These are phyloP conservation scores for Tachycineta bicolor DNA, from an alignment of 2,113 vertebrate genomes.

Conservation along the genomic window DNA sequence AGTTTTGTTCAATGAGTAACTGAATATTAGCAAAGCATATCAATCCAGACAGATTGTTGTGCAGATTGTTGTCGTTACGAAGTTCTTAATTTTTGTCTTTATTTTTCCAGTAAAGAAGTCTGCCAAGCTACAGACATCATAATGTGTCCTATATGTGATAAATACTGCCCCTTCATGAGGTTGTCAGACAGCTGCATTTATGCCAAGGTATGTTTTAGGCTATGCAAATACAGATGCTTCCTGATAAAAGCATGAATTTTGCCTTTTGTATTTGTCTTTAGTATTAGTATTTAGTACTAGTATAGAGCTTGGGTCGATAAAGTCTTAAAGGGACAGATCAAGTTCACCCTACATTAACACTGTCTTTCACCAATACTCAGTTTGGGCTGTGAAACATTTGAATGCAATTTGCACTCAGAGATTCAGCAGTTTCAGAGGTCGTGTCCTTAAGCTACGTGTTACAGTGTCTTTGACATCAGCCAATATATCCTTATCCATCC, in stretches of 20 bases:
- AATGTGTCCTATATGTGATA: conserved; percentile 97
- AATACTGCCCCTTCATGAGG: conserved; percentile 94
- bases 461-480: background rate
- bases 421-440: background rate
- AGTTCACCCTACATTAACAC: background rate
- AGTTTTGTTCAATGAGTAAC: background rate
- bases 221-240: background rate
- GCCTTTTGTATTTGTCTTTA: background rate
- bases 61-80: background rate
- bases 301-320: background rate
- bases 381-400: background rate
- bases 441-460: background rate
- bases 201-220: conserved; percentile 79
- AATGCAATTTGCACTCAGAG: background rate
- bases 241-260: background rate
- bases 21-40: background rate
- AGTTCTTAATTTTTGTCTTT: conserved; percentile 8
- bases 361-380: background rate
- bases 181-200: conserved; percentile 94
- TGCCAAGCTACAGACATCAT: conserved; percentile 91
- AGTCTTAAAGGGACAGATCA: background rate
- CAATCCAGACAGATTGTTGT: background rate
- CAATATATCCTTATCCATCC: background rate
- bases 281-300: too few relatives aligned
- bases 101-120: conserved; percentile 92